Percentiles rank a stretch among this genome's conserved stretches.
Conservation (phyloP, 2,113 vertebrate species). For the Pipra filicauda region DNA sequence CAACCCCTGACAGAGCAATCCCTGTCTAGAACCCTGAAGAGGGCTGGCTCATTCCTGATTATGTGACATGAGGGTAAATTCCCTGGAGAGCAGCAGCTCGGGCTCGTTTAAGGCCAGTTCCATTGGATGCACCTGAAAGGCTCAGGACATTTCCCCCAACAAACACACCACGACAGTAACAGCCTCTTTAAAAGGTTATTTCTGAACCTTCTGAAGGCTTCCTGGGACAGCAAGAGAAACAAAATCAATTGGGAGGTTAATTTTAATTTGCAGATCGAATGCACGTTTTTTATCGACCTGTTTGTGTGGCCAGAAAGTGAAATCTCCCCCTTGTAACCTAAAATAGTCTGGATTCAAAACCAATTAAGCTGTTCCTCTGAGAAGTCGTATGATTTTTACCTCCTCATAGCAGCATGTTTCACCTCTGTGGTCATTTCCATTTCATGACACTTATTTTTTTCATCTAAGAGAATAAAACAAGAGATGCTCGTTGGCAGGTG, state of each 20-base stretch:
- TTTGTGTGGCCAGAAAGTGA: not conserved
- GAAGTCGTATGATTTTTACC: not conserved
- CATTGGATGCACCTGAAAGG: not conserved
- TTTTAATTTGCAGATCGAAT: conserved; percentile 2
- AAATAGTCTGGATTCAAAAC: not conserved
- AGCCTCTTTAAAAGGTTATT: not conserved
- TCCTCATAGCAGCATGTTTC: not conserved
- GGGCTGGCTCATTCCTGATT: not conserved
- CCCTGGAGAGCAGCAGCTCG: not conserved
- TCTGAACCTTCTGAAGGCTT: not conserved
- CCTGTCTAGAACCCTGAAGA: not conserved
- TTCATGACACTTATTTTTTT: not conserved
- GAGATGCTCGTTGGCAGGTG: not conserved
- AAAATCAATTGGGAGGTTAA: conserved; percentile 12
- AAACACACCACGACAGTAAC: not conserved
- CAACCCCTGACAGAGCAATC: not conserved
- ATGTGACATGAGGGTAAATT: fast-evolving
- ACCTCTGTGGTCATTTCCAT: not conserved
- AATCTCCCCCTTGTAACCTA: not conserved
- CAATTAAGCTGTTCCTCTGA: not conserved
- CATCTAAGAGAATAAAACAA: not conserved
- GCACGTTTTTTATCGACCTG: not conserved
- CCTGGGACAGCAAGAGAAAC: not conserved
- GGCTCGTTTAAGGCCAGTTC: not conserved
- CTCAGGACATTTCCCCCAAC: not conserved